Percentiles rank a stretch among this genome's conserved stretches.
phyloP scores from a whole-genome alignment of 30 jellyfish, hydroid and myxozoan species.

The Hydractinia echinata region DNA sequence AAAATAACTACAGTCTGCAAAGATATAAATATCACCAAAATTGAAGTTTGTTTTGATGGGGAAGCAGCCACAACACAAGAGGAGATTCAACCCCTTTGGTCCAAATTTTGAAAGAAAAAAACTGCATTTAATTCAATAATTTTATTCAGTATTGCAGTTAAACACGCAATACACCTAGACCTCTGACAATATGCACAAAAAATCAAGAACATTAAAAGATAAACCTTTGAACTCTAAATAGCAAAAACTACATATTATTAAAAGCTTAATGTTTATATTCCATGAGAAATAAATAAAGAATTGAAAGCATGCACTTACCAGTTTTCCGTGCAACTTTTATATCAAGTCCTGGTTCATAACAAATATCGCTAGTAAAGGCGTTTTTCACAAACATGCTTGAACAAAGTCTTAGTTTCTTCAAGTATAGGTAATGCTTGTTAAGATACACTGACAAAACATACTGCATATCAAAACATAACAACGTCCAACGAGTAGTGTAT shows the following conservation, averaged over 20 bases:
- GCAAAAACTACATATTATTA: not conserved
- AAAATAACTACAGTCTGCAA: no score
- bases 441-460: conserved; percentile 74
- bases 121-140: no score
- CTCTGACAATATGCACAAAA: no score
- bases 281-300: not conserved
- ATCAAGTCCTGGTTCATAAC: conserved; percentile 78
- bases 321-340: conserved; percentile 62
- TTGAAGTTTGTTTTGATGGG: no score
- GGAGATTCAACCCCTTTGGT: not conserved
- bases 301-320: conserved; percentile 23
- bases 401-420: conserved; percentile 70
- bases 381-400: conserved; percentile 79
- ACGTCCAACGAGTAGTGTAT: conserved; percentile 81
- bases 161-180: no score
- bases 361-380: conserved; percentile 61
- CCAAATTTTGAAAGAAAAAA: no score
- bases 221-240: not conserved
- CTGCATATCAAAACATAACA: conserved; percentile 68
- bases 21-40: no score
- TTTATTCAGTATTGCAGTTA: no score
- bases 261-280: not conserved
- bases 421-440: conserved; percentile 58
- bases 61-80: not conserved
- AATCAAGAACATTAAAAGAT: not conserved